Percentiles rank a stretch among this genome's conserved stretches.
Conservation (phyloP, 2,797 vertebrate genomes). For the Thunnus albacares region DNA sequence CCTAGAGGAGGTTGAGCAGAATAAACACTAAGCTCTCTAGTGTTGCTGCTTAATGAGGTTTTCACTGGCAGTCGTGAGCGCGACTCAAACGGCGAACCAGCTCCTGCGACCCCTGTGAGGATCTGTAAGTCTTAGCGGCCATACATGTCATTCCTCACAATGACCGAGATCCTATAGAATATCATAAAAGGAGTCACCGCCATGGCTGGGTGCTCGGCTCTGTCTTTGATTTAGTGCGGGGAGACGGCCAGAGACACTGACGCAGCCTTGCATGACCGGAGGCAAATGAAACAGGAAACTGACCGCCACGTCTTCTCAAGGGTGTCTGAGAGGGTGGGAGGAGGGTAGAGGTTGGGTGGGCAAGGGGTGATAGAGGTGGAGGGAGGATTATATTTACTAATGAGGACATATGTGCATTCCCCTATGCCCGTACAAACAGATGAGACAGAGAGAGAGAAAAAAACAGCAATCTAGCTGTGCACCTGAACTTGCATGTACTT, state of each 20-base stretch:
- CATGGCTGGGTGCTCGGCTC: slow-evolving; percentile 62
- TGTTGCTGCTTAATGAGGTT: slow-evolving; percentile 75
- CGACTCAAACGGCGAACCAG: slow-evolving; percentile 16
- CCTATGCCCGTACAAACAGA: slow-evolving; percentile 2
- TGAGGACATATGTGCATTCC: slow-evolving; percentile 28
- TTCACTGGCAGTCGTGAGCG: slow-evolving; percentile 49
- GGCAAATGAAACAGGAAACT: slow-evolving; percentile 76
- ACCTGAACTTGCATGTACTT: background rate
- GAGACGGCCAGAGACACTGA: slow-evolving; percentile 57
- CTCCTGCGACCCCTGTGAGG: slow-evolving; percentile 41
- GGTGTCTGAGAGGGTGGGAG: slow-evolving; percentile 38
- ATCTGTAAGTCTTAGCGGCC: slow-evolving; percentile 43
- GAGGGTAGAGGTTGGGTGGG: background rate
- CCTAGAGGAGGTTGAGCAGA: slow-evolving; percentile 70
- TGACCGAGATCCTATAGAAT: slow-evolving; percentile 62
- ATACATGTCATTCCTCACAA: slow-evolving; percentile 43
- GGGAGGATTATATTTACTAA: slow-evolving; percentile 35
- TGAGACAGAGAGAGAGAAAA: background rate
- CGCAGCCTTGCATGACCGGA: slow-evolving; percentile 68
- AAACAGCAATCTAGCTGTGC: background rate
- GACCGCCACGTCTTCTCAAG: slow-evolving; percentile 69
- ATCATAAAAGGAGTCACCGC: slow-evolving; percentile 80
- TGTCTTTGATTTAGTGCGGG: slow-evolving; percentile 73
- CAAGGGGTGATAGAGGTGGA: background rate
- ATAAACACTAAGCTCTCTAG: slow-evolving; percentile 72